These are phyloP conservation scores for Tubulanus polymorphus DNA, from an alignment of 2,888 invertebrate genomes.

Conservation along the genomic window DNA sequence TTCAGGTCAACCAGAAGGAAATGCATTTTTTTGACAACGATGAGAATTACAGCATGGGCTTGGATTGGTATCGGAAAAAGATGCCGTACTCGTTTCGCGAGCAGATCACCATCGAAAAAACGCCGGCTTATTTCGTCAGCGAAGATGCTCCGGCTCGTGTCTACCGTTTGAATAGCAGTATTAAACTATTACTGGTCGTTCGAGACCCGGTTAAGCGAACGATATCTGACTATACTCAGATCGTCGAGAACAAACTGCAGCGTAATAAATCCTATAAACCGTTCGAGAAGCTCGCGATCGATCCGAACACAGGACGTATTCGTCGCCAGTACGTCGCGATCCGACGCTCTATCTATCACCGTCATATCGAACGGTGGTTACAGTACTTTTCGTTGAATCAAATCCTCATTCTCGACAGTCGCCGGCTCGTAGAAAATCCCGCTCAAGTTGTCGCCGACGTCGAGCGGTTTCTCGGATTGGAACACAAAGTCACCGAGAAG, in stretches of 20 bases:
- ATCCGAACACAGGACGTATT: conserved; percentile 45
- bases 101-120: conserved; percentile 95
- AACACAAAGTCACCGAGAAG: conserved; percentile 56
- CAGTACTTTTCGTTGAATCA: conserved; percentile 87
- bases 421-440: conserved; percentile 44
- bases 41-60: conserved; percentile 77
- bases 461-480: conserved; percentile 45
- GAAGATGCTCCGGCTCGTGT: conserved; percentile 92
- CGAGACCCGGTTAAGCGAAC: conserved; percentile 93
- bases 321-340: conserved; percentile 55
- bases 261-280: conserved; percentile 37
- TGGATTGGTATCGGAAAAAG: conserved; percentile 83
- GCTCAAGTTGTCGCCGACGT: conserved; percentile 40
- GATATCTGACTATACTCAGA: conserved; percentile 94
- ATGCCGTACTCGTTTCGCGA: conserved; percentile 91
- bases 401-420: conserved; percentile 81
- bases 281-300: conserved; percentile 54
- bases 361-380: conserved; percentile 86
- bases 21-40: conserved; percentile 93
- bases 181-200: conserved; percentile 84
- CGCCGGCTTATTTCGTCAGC: conserved; percentile 95
- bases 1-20: conserved; percentile 89
- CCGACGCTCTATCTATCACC: conserved; percentile 49
- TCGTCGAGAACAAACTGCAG: conserved; percentile 62
- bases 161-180: conserved; percentile 86